Percentiles rank a stretch among this genome's conserved stretches.
These are phyloP conservation scores for Furcifer pardalis DNA, from an alignment of 2,797 vertebrate genomes.

Conservation along the genomic window DNA sequence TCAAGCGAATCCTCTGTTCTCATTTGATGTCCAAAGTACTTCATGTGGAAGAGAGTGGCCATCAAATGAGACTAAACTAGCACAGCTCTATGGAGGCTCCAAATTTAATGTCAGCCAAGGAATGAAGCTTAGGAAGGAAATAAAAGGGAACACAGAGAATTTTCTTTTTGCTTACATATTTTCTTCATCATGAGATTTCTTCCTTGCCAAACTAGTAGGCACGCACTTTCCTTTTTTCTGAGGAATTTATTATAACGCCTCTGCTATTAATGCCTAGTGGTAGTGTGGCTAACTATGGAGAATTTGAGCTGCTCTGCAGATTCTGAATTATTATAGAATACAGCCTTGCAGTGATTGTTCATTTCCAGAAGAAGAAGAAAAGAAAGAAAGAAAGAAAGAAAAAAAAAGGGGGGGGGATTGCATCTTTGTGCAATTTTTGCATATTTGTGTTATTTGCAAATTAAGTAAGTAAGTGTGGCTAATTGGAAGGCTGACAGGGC, in stretches of 20 bases:
- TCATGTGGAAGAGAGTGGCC: background rate
- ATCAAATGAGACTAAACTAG: background rate
- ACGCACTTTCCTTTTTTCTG: constrained; percentile 49
- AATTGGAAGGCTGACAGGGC: no score
- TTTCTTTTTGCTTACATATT: constrained; percentile 22
- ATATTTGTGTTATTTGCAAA: background rate
- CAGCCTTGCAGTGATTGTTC: background rate
- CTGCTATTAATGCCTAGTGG: constrained; percentile 65
- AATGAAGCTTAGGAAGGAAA: constrained; percentile 53
- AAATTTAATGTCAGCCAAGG: constrained; percentile 14
- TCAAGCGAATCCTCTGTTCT: no score
- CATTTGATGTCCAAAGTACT: no score
- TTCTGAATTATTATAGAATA: background rate
- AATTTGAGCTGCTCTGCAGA: background rate
- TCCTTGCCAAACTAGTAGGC: constrained; percentile 33
- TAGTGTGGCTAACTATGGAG: background rate
- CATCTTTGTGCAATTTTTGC: background rate
- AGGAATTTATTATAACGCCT: constrained; percentile 56
- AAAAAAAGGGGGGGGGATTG: no score
- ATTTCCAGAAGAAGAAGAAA: constrained; percentile 6
- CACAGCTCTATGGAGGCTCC: constrained; percentile 4
- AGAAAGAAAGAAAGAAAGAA: no score
- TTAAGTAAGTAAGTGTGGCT: background rate
- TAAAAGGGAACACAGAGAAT: constrained; percentile 46
- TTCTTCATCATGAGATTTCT: constrained; percentile 18